Conservation (phyloP, 92 coral and sea anemone species). For the Bergia puertoricense region DNA sequence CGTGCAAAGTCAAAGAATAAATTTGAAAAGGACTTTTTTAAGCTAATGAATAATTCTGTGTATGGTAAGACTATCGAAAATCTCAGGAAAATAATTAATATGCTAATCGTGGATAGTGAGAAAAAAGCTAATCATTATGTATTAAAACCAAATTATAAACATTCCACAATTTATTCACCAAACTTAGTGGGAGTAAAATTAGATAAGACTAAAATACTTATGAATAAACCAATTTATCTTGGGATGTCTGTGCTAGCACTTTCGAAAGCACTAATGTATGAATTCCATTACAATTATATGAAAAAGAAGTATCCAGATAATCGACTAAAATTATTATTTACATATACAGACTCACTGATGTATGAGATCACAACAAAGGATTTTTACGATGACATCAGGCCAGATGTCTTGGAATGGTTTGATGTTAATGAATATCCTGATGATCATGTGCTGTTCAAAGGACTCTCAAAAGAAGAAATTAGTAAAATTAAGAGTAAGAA, state of each 20-base stretch:
- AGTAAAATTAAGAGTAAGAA: neutral
- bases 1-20: neutral
- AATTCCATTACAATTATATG: neutral
- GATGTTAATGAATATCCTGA: neutral
- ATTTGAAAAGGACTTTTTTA: no score
- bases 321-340: neutral
- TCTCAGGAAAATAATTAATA: neutral
- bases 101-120: neutral
- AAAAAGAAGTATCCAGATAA: neutral
- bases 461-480: neutral
- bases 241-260: neutral
- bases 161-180: neutral
- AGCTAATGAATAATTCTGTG: neutral
- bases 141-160: neutral
- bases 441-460: neutral
- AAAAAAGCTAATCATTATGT: neutral
- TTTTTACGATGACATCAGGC: neutral
- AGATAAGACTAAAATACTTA: neutral
- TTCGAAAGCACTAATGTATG: neutral
- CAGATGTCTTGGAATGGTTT: neutral
- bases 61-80: neutral
- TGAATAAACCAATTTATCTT: neutral
- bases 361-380: neutral
- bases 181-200: neutral
- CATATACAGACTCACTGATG: neutral